Evolutionary conservation across 2,113 vertebrate genomes (phyloP).

Genomic region (Hippocampus barbouri): DNA sequence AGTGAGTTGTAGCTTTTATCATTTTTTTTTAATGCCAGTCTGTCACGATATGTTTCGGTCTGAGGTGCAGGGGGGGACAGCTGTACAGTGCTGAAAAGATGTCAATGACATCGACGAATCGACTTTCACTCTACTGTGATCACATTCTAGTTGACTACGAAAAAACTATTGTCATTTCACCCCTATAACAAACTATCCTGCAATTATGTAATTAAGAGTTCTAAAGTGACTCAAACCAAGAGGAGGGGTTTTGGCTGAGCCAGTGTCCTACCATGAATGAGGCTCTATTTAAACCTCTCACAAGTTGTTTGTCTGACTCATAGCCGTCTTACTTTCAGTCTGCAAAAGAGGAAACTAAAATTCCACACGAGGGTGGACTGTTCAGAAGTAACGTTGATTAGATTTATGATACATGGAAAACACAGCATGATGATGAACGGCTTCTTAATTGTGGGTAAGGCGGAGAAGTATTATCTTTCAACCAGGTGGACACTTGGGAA

Average conservation of each 20-base stretch:
- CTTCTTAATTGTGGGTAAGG: background rate
- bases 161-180: too few species aligned
- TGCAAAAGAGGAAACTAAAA: background rate
- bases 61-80: too few species aligned
- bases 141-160: too few species aligned
- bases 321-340: background rate
- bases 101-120: too few species aligned
- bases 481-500: background rate
- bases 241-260: background rate
- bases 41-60: too few species aligned
- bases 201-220: background rate
- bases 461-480: background rate
- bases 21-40: too few species aligned
- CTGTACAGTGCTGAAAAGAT: too few species aligned
- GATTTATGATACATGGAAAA: background rate
- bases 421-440: background rate
- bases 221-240: background rate
- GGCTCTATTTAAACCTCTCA: background rate
- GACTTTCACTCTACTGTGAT: too few species aligned
- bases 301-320: background rate
- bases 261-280: background rate
- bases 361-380: background rate
- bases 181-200: background rate
- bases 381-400: background rate
- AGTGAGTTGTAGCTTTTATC: too few species aligned